Conservation (phyloP, 23 tunicate genomes). For the Clavelina lepadiformis region DNA sequence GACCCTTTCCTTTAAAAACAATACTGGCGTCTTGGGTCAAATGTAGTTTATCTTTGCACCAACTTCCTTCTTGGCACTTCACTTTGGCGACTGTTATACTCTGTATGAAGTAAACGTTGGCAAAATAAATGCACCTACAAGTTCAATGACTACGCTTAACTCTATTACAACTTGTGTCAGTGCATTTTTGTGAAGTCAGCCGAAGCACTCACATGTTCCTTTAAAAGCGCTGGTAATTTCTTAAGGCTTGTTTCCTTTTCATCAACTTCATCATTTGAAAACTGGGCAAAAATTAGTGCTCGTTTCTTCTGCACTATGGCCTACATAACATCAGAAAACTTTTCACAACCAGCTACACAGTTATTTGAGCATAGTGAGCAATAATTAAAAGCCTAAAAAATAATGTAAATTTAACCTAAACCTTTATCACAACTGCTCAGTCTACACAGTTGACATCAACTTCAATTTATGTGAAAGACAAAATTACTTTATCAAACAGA, state of each 20-base stretch:
- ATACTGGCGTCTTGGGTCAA: constrained; percentile 29
- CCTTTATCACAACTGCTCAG: too few relatives aligned
- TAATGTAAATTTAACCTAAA: too few relatives aligned
- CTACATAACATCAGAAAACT: too few relatives aligned
- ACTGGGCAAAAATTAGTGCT: constrained; percentile 52
- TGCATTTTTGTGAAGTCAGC: not conserved
- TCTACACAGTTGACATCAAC: too few relatives aligned
- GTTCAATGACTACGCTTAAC: not conserved
- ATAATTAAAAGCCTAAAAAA: too few relatives aligned
- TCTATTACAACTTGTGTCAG: not conserved
- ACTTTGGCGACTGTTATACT: constrained; percentile 49
- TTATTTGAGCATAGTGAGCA: too few relatives aligned
- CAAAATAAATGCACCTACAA: not conserved
- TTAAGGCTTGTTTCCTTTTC: constrained; percentile 62
- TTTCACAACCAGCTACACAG: too few relatives aligned
- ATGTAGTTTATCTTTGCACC: constrained; percentile 55
- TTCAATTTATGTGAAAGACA: too few relatives aligned
- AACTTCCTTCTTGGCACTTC: constrained; percentile 33
- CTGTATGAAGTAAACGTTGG: constrained; percentile 15
- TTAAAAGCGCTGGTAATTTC: constrained; percentile 60
- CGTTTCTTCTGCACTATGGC: too few relatives aligned
- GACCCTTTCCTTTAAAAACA: constrained; percentile 82
- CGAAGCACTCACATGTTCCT: constrained; percentile 32
- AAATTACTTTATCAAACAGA: too few relatives aligned
- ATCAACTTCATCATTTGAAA: constrained; percentile 29